Conservation (phyloP, 2,888 invertebrate genomes). For the Altica lythri region DNA sequence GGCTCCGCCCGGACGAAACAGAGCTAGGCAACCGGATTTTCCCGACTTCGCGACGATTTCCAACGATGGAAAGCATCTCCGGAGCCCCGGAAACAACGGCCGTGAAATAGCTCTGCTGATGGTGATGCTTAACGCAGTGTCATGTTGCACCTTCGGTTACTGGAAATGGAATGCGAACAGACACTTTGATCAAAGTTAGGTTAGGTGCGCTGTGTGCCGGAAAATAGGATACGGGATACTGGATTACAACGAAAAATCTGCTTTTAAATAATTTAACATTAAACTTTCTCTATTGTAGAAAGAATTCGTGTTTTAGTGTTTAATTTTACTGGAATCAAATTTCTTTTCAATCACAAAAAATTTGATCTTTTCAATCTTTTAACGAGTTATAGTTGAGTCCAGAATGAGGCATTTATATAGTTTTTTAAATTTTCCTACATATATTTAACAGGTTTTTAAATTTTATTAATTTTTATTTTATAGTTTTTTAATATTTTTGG, state of each 20-base stretch:
- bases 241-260: neutral
- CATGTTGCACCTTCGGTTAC: constrained; percentile 31
- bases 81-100: constrained; percentile 44
- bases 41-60: constrained; percentile 28
- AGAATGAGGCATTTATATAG: too few relatives aligned
- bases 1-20: constrained; percentile 55
- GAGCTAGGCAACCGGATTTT: constrained; percentile 41
- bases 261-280: too few relatives aligned
- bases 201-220: constrained; percentile 14
- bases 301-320: too few relatives aligned
- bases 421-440: too few relatives aligned
- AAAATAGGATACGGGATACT: neutral
- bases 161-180: constrained; percentile 21
- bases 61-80: constrained; percentile 39
- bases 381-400: too few relatives aligned
- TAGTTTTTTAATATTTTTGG: too few relatives aligned
- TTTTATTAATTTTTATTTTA: too few relatives aligned
- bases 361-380: too few relatives aligned
- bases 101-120: constrained; percentile 40
- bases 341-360: too few relatives aligned
- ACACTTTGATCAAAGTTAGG: constrained; percentile 19
- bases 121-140: constrained; percentile 29
- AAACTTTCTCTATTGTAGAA: too few relatives aligned
- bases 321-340: too few relatives aligned
- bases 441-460: too few relatives aligned